phyloP scores from a whole-genome alignment of 2,797 vertebrate genomes.

The Sebastes nivosus region DNA sequence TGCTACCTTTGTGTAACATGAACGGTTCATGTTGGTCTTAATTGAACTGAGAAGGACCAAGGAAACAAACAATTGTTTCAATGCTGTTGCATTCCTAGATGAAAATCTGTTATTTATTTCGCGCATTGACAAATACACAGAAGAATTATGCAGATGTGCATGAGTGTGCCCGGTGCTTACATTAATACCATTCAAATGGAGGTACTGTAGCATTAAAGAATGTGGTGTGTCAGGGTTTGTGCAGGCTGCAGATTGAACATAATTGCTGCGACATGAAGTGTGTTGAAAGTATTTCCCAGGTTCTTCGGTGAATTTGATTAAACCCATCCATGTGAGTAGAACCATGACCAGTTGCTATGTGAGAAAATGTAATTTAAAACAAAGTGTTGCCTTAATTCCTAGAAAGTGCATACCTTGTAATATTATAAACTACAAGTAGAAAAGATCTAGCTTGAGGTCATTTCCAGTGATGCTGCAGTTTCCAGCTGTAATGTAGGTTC shows the following conservation, averaged over 20 bases:
- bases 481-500: not conserved
- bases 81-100: not conserved
- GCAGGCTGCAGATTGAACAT: conserved; percentile 40
- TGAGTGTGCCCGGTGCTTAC: conserved; percentile 52
- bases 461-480: not conserved
- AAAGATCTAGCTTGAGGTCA: not conserved
- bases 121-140: conserved; percentile 23
- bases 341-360: conserved; percentile 38
- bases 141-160: conserved; percentile 42
- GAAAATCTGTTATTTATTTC: conserved; percentile 5
- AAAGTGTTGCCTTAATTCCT: conserved; percentile 55
- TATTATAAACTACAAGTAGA: conserved; percentile 16
- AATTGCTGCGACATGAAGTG: conserved; percentile 47
- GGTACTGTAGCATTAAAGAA: conserved; percentile 40
- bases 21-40: not conserved
- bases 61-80: conserved; percentile 16
- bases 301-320: conserved; percentile 63
- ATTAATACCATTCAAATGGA: conserved; percentile 48
- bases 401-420: conserved; percentile 41
- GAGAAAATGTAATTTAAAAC: conserved; percentile 54
- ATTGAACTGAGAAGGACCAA: not conserved
- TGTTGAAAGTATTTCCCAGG: conserved; percentile 53
- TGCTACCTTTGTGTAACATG: not conserved
- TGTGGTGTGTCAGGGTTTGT: conserved; percentile 46
- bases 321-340: conserved; percentile 62